Base-by-base conservation (phyloP, 2,888 invertebrate genomes). In the Nomada ruficornis region DNA sequence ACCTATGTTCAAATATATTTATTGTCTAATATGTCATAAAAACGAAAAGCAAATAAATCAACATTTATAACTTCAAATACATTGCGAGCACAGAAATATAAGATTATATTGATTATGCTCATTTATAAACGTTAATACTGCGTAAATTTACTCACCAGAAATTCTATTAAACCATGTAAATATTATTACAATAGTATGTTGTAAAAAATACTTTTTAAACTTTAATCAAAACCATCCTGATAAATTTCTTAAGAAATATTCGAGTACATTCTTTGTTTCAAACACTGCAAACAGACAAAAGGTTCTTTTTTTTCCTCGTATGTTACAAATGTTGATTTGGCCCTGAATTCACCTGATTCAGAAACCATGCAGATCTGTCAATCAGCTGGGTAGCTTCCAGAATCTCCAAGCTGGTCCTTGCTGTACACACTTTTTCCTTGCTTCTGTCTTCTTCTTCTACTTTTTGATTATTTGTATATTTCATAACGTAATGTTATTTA, bases 341-440 rank as follows among this genome's bases (percentile, higher is more conserved):
- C 91, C 93, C 93, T 92, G 92, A 93, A 93, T 93, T 93, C 93
- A 93, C 93, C 93, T 93, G 93, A 93, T 91, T 93, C 92, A 92
- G 91, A 92, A 92, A 93, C 92, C 91, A 90, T 89, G 93, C 82
- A 87, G 92, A 89, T 88, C 90, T 86, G 90, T 91, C 88, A 88
- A 89, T 90, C 88, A 90, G 89, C 89, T 87, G 89, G 86, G 89
- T 89, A 83, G 89, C 84, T 89, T 88, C 88, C 86, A 86, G 88
- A 85, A 83, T 88, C 87, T 90, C 91, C 89, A 80, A 74, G 86
- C 81, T 88, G 81, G 85, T 86, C 90, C 89, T 88, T 83, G 84
- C 78, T 71, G 78, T 79, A 85, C 82, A 75, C 73, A 79, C 72
- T 88, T 83, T 36, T 85, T 84, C 86, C 82, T 83, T 83, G 82